These are phyloP conservation scores for Pseudomyrmex concolor DNA, from an alignment of 1,140 invertebrate species.

Conservation along the genomic window DNA sequence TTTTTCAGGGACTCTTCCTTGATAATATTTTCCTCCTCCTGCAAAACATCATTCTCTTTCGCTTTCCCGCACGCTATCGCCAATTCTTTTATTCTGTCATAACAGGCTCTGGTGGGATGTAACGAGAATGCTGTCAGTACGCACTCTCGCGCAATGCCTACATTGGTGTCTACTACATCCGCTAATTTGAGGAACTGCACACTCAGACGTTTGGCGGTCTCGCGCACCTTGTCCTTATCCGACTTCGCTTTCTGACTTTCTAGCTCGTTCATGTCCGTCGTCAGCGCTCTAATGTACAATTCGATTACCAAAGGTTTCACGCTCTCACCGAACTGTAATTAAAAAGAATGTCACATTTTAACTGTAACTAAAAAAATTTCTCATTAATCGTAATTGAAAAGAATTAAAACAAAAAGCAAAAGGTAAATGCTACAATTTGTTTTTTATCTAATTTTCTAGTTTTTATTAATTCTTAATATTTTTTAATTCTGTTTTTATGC, in stretches of 20 bases:
- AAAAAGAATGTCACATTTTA: constrained; percentile 49
- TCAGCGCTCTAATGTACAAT: constrained; percentile 90
- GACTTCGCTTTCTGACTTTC: constrained; percentile 88
- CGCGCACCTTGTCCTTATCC: constrained; percentile 85
- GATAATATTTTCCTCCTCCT: constrained; percentile 10
- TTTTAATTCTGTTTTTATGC: constrained; percentile 3
- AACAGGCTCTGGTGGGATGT: constrained; percentile 86
- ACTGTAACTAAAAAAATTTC: no score
- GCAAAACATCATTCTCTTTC: constrained; percentile 64
- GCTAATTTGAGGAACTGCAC: constrained; percentile 87
- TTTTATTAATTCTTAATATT: constrained; percentile 14
- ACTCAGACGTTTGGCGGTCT: constrained; percentile 86
- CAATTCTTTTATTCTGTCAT: constrained; percentile 85
- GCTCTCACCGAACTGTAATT: constrained; percentile 87
- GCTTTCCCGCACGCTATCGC: constrained; percentile 85
- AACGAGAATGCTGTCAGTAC: constrained; percentile 89
- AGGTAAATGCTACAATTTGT: no score
- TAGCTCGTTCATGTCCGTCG: constrained; percentile 91
- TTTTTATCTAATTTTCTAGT: constrained; percentile 4
- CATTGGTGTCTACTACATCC: constrained; percentile 85
- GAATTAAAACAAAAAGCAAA: no score
- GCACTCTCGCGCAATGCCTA: constrained; percentile 87
- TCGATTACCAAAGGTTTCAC: constrained; percentile 89
- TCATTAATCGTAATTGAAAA: no score
- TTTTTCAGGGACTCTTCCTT: constrained; percentile 40